Percentiles rank a stretch among this genome's conserved stretches.
These are phyloP conservation scores for Stratiolaelaps scimitus DNA, from an alignment of 1,140 invertebrate species.

Conservation along the genomic window DNA sequence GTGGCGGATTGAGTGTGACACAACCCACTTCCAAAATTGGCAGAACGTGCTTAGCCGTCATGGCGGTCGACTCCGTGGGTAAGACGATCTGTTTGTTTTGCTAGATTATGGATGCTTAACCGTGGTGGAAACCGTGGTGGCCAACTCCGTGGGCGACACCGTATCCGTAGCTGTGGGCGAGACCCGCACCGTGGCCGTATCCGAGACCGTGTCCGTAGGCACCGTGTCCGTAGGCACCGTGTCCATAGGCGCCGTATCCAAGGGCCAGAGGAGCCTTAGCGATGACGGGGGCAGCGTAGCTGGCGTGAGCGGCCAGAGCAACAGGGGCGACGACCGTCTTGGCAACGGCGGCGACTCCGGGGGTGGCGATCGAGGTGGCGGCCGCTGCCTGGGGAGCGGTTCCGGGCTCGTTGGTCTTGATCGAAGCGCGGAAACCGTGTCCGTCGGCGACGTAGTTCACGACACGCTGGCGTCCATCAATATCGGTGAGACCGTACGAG, in stretches of 20 bases:
- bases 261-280: constrained; percentile 16
- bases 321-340: constrained; percentile 4
- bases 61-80: neutral
- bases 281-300: neutral
- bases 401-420: constrained; percentile 35
- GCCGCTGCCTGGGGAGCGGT: constrained; percentile 32
- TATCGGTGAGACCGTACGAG: constrained; percentile 37
- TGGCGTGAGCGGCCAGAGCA: constrained; percentile 4
- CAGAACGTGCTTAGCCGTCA: neutral
- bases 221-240: constrained; percentile 2
- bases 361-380: constrained; percentile 13
- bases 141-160: neutral
- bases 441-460: constrained; percentile 39
- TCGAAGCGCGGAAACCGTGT: constrained; percentile 36
- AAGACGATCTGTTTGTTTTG: neutral
- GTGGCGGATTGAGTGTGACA: neutral
- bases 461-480: constrained; percentile 36
- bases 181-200: too few species aligned
- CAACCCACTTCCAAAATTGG: neutral
- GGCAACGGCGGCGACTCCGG: neutral
- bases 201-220: neutral
- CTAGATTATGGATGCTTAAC: neutral
- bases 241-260: neutral
- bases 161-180: neutral
- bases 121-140: neutral